These are phyloP conservation scores for Plagodis dolabraria DNA, from an alignment of 2,888 invertebrate species.

Conservation along the genomic window DNA sequence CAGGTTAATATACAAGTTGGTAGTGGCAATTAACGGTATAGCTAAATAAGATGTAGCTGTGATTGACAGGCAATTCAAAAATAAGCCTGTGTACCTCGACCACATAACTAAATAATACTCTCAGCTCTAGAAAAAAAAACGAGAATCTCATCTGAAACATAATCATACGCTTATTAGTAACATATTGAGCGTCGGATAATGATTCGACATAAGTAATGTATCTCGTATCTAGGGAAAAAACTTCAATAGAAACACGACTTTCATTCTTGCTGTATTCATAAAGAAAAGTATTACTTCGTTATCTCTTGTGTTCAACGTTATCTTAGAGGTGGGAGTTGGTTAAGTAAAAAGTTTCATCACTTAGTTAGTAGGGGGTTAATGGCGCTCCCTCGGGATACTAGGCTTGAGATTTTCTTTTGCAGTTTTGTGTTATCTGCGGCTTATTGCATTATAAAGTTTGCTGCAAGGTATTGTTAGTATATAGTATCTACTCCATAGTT, in stretches of 20 bases:
- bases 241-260: conserved; percentile 19
- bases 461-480: background rate
- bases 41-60: too few relatives aligned
- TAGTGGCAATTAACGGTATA: too few relatives aligned
- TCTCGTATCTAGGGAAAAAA: conserved; percentile 13
- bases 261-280: conserved; percentile 26
- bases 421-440: background rate
- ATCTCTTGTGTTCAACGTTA: conserved; percentile 27
- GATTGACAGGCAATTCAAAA: too few relatives aligned
- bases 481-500: too few relatives aligned
- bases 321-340: conserved; percentile 28
- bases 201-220: conserved; percentile 4
- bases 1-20: too few relatives aligned
- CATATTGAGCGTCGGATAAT: conserved; percentile 23
- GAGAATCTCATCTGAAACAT: too few relatives aligned
- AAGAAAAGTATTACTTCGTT: conserved; percentile 31
- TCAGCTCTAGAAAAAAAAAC: too few relatives aligned
- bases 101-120: too few relatives aligned
- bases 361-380: conserved; percentile 44
- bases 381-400: conserved; percentile 35
- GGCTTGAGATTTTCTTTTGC: conserved; percentile 20
- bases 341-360: conserved; percentile 48
- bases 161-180: background rate
- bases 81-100: too few relatives aligned
- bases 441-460: background rate